Evolutionary conservation across 1,140 invertebrate genomes (phyloP).

Genomic region (Drosophila sturtevanti): DNA sequence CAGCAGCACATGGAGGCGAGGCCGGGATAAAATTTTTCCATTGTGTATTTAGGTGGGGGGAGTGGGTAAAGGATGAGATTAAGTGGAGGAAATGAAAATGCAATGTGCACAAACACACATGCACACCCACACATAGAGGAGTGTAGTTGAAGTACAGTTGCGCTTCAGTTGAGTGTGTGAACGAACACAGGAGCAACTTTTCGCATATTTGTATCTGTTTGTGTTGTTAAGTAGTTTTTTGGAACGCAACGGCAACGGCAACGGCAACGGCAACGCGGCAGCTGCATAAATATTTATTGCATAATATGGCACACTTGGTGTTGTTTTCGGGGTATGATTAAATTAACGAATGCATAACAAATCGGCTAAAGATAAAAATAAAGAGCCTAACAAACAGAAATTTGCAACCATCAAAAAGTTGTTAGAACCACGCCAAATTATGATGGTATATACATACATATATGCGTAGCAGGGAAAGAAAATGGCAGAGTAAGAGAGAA

Average conservation of each 20-base stretch:
- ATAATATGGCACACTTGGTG: slow-evolving; percentile 34
- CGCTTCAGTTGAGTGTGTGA: slow-evolving; percentile 34
- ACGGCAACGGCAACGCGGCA: slow-evolving; percentile 33
- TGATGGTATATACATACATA: slow-evolving; percentile 43
- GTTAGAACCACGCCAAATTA: slow-evolving; percentile 25
- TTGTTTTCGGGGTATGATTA: slow-evolving; percentile 9
- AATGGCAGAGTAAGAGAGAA: neutral
- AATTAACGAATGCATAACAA: slow-evolving; percentile 11
- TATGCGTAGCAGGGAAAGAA: slow-evolving; percentile 13
- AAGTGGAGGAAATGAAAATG: slow-evolving; percentile 70
- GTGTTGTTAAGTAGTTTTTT: slow-evolving; percentile 75
- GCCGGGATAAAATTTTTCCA: neutral
- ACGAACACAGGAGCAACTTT: slow-evolving; percentile 56
- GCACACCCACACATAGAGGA: slow-evolving; percentile 11
- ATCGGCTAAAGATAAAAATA: slow-evolving; percentile 5
- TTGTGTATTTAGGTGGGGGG: slow-evolving; percentile 49
- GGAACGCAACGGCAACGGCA: neutral
- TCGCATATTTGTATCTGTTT: slow-evolving; percentile 79
- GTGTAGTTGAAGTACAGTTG: slow-evolving; percentile 51
- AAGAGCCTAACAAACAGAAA: slow-evolving; percentile 3
- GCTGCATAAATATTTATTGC: slow-evolving; percentile 80
- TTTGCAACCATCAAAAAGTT: slow-evolving; percentile 1
- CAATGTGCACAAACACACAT: slow-evolving; percentile 44
- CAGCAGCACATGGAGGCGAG: too few relatives aligned
- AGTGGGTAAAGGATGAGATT: slow-evolving; percentile 49